Evolutionary conservation across 2,888 invertebrate species (phyloP), one percentile per base, ranked within the genome.

Genomic region (Dicranocentrus wangi): DNA sequence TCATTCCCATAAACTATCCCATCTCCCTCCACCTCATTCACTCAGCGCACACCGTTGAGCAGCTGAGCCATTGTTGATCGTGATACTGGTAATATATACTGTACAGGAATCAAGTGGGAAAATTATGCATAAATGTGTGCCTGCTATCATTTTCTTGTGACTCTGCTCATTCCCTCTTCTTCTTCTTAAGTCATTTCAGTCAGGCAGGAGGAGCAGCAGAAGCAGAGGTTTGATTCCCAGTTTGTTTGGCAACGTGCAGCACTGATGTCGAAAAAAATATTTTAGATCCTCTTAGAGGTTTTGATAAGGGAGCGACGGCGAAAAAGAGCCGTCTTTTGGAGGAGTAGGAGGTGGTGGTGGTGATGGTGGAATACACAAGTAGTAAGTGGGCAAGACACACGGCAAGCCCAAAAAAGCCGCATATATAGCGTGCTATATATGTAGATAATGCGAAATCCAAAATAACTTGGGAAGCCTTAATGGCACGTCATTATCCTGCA

Each of bases 401-500:
- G 55, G 55, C 13, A 53, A 53, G 53, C 13, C 23, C 21, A n/a
- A 53, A 23, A 47, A n/a, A 39, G 39, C 39, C 39, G 39, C 13
- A 10, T 32, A 7, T 10, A 32, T 7, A 32, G 32, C 32, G 5
- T 47, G 3, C 47, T 47, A 42, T 75, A 75, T 65, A 65, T 65
- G 68, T 65, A 84, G 84, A 84, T 82, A 84, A 84, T 83, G 82
- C 82, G 84, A 86, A 86, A 86, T 86, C 86, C 86, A 83, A 86
- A 86, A 86, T 86, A 86, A 86, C 83, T 86, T 84, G 83, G 84
- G 85, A 84, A 82, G 83, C 84, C 85, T 85, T 86, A 86, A 86
- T 86, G 86, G 86, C 84, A 85, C 84, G 85, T 86, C 86, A 86
- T 86, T 86, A 86, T 85, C 84, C 84, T 86, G 84, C 84, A 85